phyloP scores from a whole-genome alignment of 1,140 invertebrate species.

The Mycetomoellerius zeteki region DNA sequence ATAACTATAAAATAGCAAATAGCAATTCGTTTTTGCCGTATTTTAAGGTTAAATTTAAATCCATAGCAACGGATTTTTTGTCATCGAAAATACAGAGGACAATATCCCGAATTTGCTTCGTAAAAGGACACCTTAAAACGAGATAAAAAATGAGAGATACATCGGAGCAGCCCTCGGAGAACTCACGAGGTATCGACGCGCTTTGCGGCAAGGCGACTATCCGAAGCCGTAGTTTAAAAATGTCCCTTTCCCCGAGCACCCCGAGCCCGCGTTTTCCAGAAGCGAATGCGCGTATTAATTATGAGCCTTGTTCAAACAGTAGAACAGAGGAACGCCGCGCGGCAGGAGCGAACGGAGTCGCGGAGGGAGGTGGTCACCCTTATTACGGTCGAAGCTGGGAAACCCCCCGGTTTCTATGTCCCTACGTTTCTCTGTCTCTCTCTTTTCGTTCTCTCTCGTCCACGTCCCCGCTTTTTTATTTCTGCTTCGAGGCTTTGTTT shows the following conservation, averaged over 20 bases:
- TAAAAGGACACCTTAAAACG: not conserved
- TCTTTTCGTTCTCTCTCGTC: constrained; percentile 34
- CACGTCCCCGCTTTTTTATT: constrained; percentile 68
- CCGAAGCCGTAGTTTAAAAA: constrained; percentile 76
- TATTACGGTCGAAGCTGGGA: constrained; percentile 80
- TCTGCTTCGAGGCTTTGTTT: constrained; percentile 82
- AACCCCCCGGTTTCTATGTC: constrained; percentile 53
- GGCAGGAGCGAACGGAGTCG: constrained; percentile 61
- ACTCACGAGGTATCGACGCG: constrained; percentile 47
- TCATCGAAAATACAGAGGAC: not conserved
- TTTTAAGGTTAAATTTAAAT: constrained; percentile 1
- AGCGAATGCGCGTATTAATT: constrained; percentile 85
- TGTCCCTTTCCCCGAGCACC: constrained; percentile 76
- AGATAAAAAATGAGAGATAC: constrained; percentile 37
- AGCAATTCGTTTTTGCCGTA: not conserved
- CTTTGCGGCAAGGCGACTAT: constrained; percentile 67
- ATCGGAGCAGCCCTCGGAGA: constrained; percentile 41
- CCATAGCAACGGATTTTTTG: not conserved
- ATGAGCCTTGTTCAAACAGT: constrained; percentile 85
- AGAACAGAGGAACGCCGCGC: constrained; percentile 75
- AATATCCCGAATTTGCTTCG: not conserved
- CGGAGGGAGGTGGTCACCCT: constrained; percentile 78
- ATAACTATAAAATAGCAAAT: not conserved
- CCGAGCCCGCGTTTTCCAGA: constrained; percentile 76
- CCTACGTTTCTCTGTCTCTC: constrained; percentile 71